Conservation (phyloP, 2,797 vertebrate species). For the Coccyzus lansbergi region DNA sequence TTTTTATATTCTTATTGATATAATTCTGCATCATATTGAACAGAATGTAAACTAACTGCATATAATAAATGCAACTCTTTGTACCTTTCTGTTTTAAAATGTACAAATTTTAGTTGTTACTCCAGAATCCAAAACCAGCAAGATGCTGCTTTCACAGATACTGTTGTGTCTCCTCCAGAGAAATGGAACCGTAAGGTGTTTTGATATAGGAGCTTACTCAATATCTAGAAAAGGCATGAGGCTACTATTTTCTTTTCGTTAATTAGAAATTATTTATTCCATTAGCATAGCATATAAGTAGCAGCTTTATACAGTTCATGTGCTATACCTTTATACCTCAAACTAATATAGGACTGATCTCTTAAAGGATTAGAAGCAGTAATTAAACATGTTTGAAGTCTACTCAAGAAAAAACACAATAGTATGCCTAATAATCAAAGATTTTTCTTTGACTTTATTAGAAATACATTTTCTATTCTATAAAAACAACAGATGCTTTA, state of each 20-base stretch:
- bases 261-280: neutral
- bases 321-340: neutral
- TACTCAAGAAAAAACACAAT: neutral
- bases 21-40: neutral
- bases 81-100: neutral
- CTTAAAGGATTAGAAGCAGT: neutral
- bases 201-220: neutral
- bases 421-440: neutral
- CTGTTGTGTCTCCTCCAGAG: neutral
- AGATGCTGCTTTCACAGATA: slow-evolving; percentile 41
- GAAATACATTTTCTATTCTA: neutral
- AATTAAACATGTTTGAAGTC: neutral
- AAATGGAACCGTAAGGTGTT: neutral
- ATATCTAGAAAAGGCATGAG: neutral
- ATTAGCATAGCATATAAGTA: neutral
- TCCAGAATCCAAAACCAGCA: neutral
- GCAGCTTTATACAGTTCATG: neutral
- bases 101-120: neutral
- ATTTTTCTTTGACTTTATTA: neutral
- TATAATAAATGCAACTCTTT: neutral
- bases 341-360: neutral
- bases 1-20: neutral
- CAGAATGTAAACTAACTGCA: neutral
- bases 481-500: neutral
- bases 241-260: neutral